Evolutionary conservation across 2,797 vertebrate genomes (phyloP).

Genomic region (Gouania willdenowi): DNA sequence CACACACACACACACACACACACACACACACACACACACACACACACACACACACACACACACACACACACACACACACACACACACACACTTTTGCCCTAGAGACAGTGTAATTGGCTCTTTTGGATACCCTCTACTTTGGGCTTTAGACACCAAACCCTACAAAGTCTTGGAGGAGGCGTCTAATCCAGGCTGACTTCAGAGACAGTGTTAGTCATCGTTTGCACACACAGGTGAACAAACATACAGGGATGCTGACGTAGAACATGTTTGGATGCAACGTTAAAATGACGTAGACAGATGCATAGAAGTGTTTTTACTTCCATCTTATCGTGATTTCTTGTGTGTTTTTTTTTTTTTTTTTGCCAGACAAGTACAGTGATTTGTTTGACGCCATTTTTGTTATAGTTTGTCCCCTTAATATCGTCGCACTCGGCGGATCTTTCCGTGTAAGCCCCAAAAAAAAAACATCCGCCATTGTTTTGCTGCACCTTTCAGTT

Average conservation of each 20-base stretch:
- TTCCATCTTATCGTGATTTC: too few species aligned
- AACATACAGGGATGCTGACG: not conserved
- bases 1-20: constrained; percentile 1
- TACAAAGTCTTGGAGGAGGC: constrained; percentile 61
- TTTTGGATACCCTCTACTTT: constrained; percentile 60
- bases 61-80: constrained; percentile 6
- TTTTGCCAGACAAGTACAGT: too few species aligned
- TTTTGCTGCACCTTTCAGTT: too few species aligned
- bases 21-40: constrained; percentile 4
- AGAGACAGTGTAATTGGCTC: constrained; percentile 69
- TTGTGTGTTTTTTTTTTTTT: too few species aligned
- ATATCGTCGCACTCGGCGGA: too few species aligned
- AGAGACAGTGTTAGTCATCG: constrained; percentile 48
- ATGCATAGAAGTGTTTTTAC: constrained; percentile 12
- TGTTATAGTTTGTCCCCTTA: too few species aligned
- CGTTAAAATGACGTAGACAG: constrained; percentile 17
- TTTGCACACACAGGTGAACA: constrained; percentile 28
- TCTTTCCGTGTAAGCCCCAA: too few species aligned
- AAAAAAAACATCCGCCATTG: too few species aligned
- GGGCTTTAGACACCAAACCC: constrained; percentile 62
- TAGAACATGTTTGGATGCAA: constrained; percentile 15
- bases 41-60: constrained; percentile 1
- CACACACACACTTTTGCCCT: constrained; percentile 37
- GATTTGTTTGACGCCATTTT: too few species aligned
- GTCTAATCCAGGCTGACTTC: constrained; percentile 63